Evolutionary conservation across 2,113 vertebrate genomes (phyloP), one percentile per base, ranked within the genome.

Genomic region (Aptenodytes forsteri): DNA sequence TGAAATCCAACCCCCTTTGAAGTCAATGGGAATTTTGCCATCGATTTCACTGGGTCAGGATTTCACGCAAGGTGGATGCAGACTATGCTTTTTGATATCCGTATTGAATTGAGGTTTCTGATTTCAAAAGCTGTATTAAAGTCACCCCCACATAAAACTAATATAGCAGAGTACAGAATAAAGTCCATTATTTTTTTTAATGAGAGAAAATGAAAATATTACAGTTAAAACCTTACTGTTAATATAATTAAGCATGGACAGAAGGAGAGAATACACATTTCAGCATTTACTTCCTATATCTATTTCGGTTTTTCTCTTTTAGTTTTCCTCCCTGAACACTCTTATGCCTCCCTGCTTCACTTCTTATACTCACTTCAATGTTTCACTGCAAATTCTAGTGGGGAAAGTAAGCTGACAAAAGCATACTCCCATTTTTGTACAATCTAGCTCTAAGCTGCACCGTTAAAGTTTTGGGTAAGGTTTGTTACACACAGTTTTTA

Each of bases 11-110:
- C 4, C 3, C 7, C 23, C 82, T 95, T 94, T 95, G 88, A 95
- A 94, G 94, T 95, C 88, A 94, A 86, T 61, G 90, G 86, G 90
- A 96, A 91, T 87, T 86, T 36, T 97, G 72, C 38, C 90, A 95
- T 44, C 19, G 55, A 94, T 95, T 94, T 95, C 79, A 46, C 64
- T 71, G 80, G 90, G 94, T 86, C 92, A 92, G 80, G 59, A 75
- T 89, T 89, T 71, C 85, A 70, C 2, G 4, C 59, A 13, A 77
- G 83, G 78, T 82, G 93, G 87, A 36, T 40, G 70, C 64, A 95
- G 29, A 4, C 47, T 66, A 52, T 72, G 88, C 83, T 87, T 72
- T 90, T 46, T 40, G 64, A 93, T 83, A 75, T 6, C 40, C 59
- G 38, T 3, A 67, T 0, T 67, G 90, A 73, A 78, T 9, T 64